Conservation (phyloP, 2,797 vertebrate species). For the Xiphophorus birchmanni region DNA sequence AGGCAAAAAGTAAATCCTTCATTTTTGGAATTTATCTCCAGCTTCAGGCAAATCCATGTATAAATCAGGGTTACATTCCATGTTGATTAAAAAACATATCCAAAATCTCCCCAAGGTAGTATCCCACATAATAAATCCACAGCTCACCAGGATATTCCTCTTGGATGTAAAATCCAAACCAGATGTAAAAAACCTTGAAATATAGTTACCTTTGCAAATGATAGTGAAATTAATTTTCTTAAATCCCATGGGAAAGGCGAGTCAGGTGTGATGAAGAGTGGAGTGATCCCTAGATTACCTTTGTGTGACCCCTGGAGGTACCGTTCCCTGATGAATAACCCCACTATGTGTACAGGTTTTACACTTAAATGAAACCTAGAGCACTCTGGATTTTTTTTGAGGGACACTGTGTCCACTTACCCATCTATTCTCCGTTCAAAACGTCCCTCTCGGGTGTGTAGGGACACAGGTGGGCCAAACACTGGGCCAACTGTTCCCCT, state of each 20-base stretch:
- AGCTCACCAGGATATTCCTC: slow-evolving; percentile 83
- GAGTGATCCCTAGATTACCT: slow-evolving; percentile 82
- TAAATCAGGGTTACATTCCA: slow-evolving; percentile 75
- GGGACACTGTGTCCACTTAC: slow-evolving; percentile 99
- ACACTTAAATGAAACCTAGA: slow-evolving; percentile 82
- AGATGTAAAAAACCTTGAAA: slow-evolving; percentile 78
- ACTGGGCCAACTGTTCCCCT: slow-evolving; percentile 95
- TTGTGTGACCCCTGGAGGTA: slow-evolving; percentile 74
- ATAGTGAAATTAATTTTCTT: slow-evolving; percentile 74
- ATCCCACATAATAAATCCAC: slow-evolving; percentile 80
- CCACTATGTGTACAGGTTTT: slow-evolving; percentile 87
- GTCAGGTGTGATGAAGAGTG: slow-evolving; percentile 80
- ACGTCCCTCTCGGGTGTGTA: slow-evolving; percentile 99
- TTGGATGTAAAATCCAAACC: slow-evolving; percentile 82
- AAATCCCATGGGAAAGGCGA: slow-evolving; percentile 77
- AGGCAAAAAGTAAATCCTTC: slow-evolving; percentile 72
- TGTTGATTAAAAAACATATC: slow-evolving; percentile 71
- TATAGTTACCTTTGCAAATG: slow-evolving; percentile 80
- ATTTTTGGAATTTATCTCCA: slow-evolving; percentile 75
- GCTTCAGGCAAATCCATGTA: slow-evolving; percentile 66
- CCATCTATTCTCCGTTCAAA: slow-evolving; percentile 99
- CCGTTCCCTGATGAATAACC: slow-evolving; percentile 84
- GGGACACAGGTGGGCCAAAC: slow-evolving; percentile 95
- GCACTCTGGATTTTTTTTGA: slow-evolving; percentile 88
- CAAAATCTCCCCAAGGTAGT: slow-evolving; percentile 76